Base-by-base conservation (phyloP, 2,888 invertebrate species). In the Mesopsocus fuscifrons region DNA sequence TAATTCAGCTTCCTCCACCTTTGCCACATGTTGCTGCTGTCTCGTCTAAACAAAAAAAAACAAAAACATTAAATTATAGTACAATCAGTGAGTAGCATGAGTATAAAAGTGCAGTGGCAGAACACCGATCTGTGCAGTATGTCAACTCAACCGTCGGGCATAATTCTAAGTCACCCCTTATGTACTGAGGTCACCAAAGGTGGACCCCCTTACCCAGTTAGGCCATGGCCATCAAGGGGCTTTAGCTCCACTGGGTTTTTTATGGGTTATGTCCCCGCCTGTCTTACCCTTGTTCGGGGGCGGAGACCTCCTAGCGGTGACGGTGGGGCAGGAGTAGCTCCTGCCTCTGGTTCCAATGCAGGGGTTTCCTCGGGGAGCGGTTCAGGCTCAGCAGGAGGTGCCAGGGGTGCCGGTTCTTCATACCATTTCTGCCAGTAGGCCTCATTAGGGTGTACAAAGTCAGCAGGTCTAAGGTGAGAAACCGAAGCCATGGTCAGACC, bases 361-460 rank as follows among this genome's bases (percentile, higher is more conserved):
- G 26, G 26, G 6, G 26, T 6, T 26, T 26, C 26, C 6, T 9
- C 26, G 8, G 26, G 26, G 26, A 11, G 26, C 6, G 26, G 6
- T 11, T 26, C 26, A 26, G 26, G 26, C 11, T 26, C 26, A 9
- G 26, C 11, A 6, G 6, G 26, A 18, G 38, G 8, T 9, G 18
- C 6, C n/a, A n/a, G n/a, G n/a, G 38, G 38, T 18, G 38, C 38
- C 20, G 38, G 38, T 20, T 38, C 38, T 38, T 38, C 38, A 38
- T 38, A 38, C 38, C 15, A 18, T 20, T 38, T 38, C 38, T 18
- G n/a, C 38, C 38, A 38, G 20, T 38, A 38, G 20, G 20, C 21
- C 20, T 38, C 38, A 11, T 38, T 38, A 6, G 38, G 38, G 20
- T 38, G 38, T 13, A 38, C 38, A 18, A 38, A 38, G 20, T 38